These are phyloP conservation scores for Xanthostigma xanthostigma DNA, from an alignment of 2,888 invertebrate genomes.

Conservation along the genomic window DNA sequence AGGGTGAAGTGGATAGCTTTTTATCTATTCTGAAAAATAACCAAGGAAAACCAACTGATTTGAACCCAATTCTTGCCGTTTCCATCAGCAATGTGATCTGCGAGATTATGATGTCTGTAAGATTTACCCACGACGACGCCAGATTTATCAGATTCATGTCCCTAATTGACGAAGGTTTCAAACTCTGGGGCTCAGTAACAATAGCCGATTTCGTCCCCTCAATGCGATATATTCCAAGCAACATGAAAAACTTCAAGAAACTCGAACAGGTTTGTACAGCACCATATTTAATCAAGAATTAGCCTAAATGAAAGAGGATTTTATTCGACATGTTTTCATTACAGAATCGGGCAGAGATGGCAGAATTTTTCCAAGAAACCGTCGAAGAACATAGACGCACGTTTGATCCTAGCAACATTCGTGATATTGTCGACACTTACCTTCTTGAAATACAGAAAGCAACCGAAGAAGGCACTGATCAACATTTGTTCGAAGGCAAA, in stretches of 20 bases:
- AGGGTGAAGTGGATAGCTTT: conserved; percentile 65
- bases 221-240: conserved; percentile 45
- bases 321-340: conserved; percentile 10
- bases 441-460: conserved; percentile 73
- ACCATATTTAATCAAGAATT: neutral
- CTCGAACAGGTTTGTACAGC: conserved; percentile 31
- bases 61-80: conserved; percentile 61
- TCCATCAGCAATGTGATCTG: conserved; percentile 85
- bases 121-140: conserved; percentile 63
- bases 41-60: conserved; percentile 53
- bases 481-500: conserved; percentile 67
- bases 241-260: conserved; percentile 35
- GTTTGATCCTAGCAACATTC: conserved; percentile 56
- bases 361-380: conserved; percentile 65
- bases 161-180: conserved; percentile 85
- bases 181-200: conserved; percentile 67
- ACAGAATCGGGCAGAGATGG: conserved; percentile 71
- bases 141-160: conserved; percentile 66
- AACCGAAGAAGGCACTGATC: conserved; percentile 56
- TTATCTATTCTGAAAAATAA: conserved; percentile 46
- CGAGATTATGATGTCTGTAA: conserved; percentile 75
- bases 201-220: conserved; percentile 74
- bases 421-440: conserved; percentile 78
- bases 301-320: neutral
- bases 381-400: conserved; percentile 67